A percentile compares a stretch with the other conserved stretches of the same genome.
Conservation (phyloP, 2,113 vertebrate species). For the Tenebrosternarchus preto region DNA sequence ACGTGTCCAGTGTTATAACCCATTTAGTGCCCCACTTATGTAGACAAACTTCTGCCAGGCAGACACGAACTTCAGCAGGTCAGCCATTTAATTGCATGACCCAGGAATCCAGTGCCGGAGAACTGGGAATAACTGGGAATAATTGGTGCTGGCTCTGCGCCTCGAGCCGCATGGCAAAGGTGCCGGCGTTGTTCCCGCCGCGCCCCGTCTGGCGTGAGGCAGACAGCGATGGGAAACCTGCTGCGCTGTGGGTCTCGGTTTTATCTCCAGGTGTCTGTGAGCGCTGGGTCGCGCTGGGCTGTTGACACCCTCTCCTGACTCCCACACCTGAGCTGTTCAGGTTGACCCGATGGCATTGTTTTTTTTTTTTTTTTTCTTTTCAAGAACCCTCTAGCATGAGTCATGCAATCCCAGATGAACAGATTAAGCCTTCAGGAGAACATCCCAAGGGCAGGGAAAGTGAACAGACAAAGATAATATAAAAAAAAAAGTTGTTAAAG, state of each 20-base stretch:
- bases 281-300: not conserved
- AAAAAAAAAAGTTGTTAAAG: not conserved
- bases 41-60: slow-evolving; percentile 42
- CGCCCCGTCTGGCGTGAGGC: not conserved
- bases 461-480: not conserved
- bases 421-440: slow-evolving; percentile 10
- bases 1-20: slow-evolving; percentile 65
- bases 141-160: not conserved
- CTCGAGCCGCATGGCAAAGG: not conserved
- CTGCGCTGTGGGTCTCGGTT: not conserved
- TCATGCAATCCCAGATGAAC: not conserved
- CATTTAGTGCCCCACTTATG: slow-evolving; percentile 64
- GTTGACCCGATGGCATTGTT: not conserved
- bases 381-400: not conserved
- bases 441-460: not conserved
- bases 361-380: too few relatives aligned
- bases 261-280: not conserved
- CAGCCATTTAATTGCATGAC: not conserved
- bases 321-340: not conserved
- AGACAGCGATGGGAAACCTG: not conserved
- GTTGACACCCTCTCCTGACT: not conserved
- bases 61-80: slow-evolving; percentile 39
- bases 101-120: not conserved
- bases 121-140: not conserved
- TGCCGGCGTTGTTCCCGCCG: not conserved